Conservation (phyloP, 1,140 invertebrate genomes). For the Diorhabda carinulata region DNA sequence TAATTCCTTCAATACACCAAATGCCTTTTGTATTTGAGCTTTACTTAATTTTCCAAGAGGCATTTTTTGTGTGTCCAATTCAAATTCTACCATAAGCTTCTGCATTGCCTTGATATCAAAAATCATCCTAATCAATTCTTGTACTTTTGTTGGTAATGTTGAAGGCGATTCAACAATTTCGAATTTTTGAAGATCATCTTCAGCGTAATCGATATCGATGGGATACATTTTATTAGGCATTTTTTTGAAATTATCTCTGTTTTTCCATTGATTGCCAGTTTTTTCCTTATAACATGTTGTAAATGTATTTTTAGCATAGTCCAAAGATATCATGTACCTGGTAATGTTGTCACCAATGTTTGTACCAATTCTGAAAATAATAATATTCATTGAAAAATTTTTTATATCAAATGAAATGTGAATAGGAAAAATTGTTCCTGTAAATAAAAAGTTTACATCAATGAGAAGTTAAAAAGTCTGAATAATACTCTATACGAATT, state of each 20-base stretch:
- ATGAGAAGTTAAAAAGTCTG: too few species aligned
- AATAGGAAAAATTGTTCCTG: too few species aligned
- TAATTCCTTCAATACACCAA: constrained; percentile 74
- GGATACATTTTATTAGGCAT: constrained; percentile 78
- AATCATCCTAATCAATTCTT: constrained; percentile 79
- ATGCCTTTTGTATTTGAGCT: constrained; percentile 85
- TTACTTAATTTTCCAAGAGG: constrained; percentile 90
- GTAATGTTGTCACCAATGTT: constrained; percentile 77
- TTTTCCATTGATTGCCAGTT: constrained; percentile 76
- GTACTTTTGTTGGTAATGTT: constrained; percentile 70
- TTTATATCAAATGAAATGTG: too few species aligned
- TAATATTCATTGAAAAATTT: too few species aligned
- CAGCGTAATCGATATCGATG: constrained; percentile 85
- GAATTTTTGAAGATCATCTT: constrained; percentile 46
- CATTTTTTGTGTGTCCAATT: constrained; percentile 96
- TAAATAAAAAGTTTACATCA: too few species aligned
- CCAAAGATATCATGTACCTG: constrained; percentile 54
- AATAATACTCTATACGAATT: too few species aligned
- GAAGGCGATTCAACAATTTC: constrained; percentile 54
- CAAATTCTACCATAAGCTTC: constrained; percentile 88
- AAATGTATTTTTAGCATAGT: constrained; percentile 66
- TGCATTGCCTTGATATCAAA: constrained; percentile 94
- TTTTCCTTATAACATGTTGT: constrained; percentile 73
- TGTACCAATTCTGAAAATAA: constrained; percentile 83
- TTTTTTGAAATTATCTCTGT: constrained; percentile 71